A percentile compares a stretch with the other conserved stretches of the same genome.
These are phyloP conservation scores for Drosophila eohydei DNA, from an alignment of 2,888 invertebrate genomes.

Conservation along the genomic window DNA sequence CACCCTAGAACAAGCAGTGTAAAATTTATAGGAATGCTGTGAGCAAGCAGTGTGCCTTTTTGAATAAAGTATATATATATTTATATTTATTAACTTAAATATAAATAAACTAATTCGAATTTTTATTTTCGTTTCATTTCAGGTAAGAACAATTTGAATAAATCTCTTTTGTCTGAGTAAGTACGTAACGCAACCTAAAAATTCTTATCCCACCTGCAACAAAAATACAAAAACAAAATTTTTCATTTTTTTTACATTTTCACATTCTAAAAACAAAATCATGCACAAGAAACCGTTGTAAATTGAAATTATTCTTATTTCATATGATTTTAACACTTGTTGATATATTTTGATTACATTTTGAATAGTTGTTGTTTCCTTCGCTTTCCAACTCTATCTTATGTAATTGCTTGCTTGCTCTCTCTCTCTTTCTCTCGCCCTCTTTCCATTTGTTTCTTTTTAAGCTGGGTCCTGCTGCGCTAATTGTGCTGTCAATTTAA, in stretches of 20 bases:
- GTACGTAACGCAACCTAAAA: constrained; percentile 29
- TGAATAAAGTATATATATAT: not conserved
- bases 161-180: constrained; percentile 34
- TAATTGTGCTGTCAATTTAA: constrained; percentile 70
- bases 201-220: constrained; percentile 12
- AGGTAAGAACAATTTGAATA: constrained; percentile 56
- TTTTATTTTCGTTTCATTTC: constrained; percentile 26
- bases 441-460: constrained; percentile 5
- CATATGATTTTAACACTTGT: constrained; percentile 25
- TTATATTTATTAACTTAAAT: not conserved
- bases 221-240: constrained; percentile 22
- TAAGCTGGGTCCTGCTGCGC: constrained; percentile 31
- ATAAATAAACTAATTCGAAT: not conserved
- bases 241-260: constrained; percentile 19
- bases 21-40: not conserved
- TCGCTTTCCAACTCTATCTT: not conserved
- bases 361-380: constrained; percentile 14
- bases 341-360: not conserved
- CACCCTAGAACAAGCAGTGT: not conserved
- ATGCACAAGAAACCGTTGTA: constrained; percentile 36
- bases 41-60: constrained; percentile 10
- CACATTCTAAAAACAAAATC: constrained; percentile 28
- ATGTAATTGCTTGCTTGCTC: constrained; percentile 1
- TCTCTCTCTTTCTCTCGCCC: constrained; percentile 5
- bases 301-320: constrained; percentile 7